phyloP scores from a whole-genome alignment of 2,888 invertebrate species.

The Ferrisia virgata region DNA sequence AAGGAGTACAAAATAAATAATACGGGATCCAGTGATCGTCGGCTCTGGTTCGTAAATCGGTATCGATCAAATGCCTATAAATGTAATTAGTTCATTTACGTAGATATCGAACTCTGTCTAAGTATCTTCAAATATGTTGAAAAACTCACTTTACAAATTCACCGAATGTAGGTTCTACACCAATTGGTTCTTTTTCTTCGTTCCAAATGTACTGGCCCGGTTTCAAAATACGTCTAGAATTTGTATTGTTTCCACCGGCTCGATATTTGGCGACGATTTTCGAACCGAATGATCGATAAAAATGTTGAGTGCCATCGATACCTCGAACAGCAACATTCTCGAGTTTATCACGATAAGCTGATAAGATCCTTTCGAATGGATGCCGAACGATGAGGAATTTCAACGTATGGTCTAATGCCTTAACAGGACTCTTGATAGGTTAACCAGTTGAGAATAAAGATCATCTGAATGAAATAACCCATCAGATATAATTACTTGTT shows the following conservation, averaged over 20 bases:
- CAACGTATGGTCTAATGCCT: slow-evolving; percentile 54
- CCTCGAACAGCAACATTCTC: slow-evolving; percentile 34
- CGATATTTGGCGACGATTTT: slow-evolving; percentile 57
- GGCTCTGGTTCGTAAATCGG: slow-evolving; percentile 54
- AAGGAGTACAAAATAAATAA: slow-evolving; percentile 60
- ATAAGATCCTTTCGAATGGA: slow-evolving; percentile 61
- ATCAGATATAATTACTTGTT: slow-evolving; percentile 50
- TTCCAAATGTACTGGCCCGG: slow-evolving; percentile 47
- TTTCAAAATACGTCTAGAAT: slow-evolving; percentile 46
- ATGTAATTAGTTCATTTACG: background rate
- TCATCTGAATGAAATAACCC: background rate
- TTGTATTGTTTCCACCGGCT: slow-evolving; percentile 50
- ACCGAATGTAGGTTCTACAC: slow-evolving; percentile 57
- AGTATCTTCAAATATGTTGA: background rate
- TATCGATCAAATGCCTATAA: slow-evolving; percentile 54
- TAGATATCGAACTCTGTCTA: background rate
- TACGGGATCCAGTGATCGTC: slow-evolving; percentile 63
- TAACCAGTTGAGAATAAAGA: background rate
- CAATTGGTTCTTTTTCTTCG: slow-evolving; percentile 51
- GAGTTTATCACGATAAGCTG: slow-evolving; percentile 60
- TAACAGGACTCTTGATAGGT: slow-evolving; percentile 36
- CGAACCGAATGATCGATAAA: slow-evolving; percentile 56
- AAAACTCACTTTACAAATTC: slow-evolving; percentile 56
- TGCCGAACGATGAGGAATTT: slow-evolving; percentile 61
- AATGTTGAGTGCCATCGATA: slow-evolving; percentile 56